Evolutionary conservation across 2,113 vertebrate species (phyloP), one percentile per base, ranked within the genome.

Genomic region (Setophaga coronata): DNA sequence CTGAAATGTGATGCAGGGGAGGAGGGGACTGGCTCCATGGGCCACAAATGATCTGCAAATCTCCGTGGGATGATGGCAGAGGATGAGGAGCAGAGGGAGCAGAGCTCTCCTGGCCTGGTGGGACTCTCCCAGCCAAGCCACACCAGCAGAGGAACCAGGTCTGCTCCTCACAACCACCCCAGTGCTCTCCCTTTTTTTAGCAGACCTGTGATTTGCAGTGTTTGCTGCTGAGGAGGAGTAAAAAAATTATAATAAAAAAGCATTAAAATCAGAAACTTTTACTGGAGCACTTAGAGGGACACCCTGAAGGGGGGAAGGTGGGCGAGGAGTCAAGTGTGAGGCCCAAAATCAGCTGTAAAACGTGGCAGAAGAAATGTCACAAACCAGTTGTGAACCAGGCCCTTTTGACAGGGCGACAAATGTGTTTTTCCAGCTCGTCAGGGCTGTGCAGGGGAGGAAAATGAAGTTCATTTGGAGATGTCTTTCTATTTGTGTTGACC

Each of bases 401-500:
- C 65, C 45, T 88, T 61, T 61, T 1, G 2, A 40, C 78, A n/a
- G 0, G 2, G 31, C 16, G 54, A 50, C 18, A 57, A 79, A 54
- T 43, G 9, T 28, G 24, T 61, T 67, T n/a, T 34, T 18, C 13
- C 50, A 28, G 38, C 62, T 58, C 2, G 0, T 33, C 62, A 43
- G 50, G 21, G 47, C 53, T 43, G 38, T 42, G 48, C 28, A 65
- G 11, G 4, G 45, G 66, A 88, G 43, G 72, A 70, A 90, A 92
- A 67, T 2, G 3, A 73, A 70, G 64, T 54, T 80, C 14, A 16
- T 64, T 78, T 74, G 51, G 80, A 83, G 70, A 53, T 36, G 25
- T 10, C 36, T 72, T 76, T 80, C 65, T 83, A 3, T 87, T 94
- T 94, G 48, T 40, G n/a, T 29, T 90, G 89, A 79, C 72, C 79